Conservation (phyloP, 1,140 invertebrate genomes). For the Augochlora pura region DNA sequence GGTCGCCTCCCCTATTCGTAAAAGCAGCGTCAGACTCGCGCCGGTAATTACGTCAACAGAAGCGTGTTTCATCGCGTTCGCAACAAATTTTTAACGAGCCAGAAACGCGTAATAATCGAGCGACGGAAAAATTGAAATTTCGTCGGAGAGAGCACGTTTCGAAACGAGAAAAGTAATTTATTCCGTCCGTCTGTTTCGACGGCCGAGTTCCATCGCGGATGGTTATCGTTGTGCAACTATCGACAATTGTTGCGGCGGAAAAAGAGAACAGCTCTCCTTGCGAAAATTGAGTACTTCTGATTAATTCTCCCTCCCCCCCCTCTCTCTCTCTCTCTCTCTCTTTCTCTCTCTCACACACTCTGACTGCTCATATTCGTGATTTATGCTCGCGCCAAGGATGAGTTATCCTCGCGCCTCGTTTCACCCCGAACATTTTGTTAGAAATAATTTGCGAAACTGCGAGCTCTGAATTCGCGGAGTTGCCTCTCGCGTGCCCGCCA, state of each 20-base stretch:
- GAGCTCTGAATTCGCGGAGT: not conserved
- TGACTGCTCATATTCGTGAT: not conserved
- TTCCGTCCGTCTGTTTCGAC: constrained; percentile 39
- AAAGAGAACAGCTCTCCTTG: not conserved
- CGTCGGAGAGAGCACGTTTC: constrained; percentile 16
- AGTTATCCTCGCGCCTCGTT: not conserved
- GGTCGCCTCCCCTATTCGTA: too few species aligned
- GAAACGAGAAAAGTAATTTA: constrained; percentile 49
- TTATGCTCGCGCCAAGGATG: not conserved
- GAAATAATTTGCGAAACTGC: not conserved
- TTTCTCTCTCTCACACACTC: too few species aligned
- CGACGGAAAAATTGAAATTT: constrained; percentile 26
- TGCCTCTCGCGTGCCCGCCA: not conserved
- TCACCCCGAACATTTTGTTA: not conserved
- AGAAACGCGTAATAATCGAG: constrained; percentile 3
- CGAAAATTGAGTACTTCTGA: constrained; percentile 1
- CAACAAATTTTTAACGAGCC: not conserved
- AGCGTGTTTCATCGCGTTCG: not conserved
- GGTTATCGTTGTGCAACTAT: constrained; percentile 48
- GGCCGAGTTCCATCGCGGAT: constrained; percentile 10
- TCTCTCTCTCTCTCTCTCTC: too few species aligned
- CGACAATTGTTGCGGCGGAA: constrained; percentile 5
- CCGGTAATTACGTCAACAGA: not conserved
- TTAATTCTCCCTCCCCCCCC: not conserved
- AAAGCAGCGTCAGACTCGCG: too few species aligned